Conservation (phyloP, 2,797 vertebrate genomes). For the Myiotriccus ornatus region DNA sequence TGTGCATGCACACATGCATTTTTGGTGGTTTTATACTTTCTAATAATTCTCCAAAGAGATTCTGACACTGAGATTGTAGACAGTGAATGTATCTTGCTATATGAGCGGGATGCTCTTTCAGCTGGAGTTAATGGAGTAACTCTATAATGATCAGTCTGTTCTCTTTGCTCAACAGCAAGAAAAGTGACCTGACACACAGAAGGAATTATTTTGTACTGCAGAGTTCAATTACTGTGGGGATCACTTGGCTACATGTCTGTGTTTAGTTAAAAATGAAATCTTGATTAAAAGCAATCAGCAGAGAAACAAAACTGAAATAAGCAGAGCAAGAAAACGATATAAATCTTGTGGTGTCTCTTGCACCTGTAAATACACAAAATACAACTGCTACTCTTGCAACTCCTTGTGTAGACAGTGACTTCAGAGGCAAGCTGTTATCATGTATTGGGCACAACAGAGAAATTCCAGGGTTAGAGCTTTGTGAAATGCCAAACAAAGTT, state of each 20-base stretch:
- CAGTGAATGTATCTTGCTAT: not conserved
- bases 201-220: not conserved
- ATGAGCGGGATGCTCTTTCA: not conserved
- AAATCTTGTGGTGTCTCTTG: not conserved
- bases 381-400: not conserved
- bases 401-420: not conserved
- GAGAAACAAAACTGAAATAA: not conserved
- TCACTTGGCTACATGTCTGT: not conserved
- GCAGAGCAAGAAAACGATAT: not conserved
- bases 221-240: not conserved
- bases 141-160: not conserved
- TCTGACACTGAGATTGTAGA: not conserved
- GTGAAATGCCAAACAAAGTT: not conserved
- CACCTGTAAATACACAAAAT: not conserved
- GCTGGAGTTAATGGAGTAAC: not conserved
- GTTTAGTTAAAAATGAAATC: not conserved
- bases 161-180: not conserved
- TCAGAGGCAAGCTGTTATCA: not conserved
- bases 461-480: not conserved
- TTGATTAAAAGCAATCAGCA: not conserved
- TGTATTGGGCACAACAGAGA: not conserved
- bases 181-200: not conserved
- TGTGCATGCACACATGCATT: fast-evolving
- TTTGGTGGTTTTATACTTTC: not conserved
- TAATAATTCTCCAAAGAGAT: not conserved